Percentiles rank a stretch among this genome's conserved stretches.
Evolutionary conservation across 2,888 invertebrate species (phyloP).

Genomic region (Chesias legatella): DNA sequence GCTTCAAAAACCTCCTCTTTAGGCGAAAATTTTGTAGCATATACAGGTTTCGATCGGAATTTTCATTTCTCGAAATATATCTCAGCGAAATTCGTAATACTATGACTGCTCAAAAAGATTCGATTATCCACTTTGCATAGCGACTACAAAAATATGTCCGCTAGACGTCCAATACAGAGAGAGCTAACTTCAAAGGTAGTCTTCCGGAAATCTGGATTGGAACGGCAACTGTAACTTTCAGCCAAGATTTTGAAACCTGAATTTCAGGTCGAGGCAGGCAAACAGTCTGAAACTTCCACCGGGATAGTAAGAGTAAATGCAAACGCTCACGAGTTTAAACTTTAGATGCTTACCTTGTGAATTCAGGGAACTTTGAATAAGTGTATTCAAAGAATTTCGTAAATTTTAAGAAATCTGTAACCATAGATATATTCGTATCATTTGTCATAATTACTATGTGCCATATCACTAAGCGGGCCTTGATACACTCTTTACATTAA

Average conservation of each 20-base stretch:
- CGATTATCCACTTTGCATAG: too few relatives aligned
- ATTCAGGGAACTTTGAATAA: background rate
- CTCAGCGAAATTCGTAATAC: too few relatives aligned
- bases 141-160: constrained; percentile 3
- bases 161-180: constrained; percentile 5
- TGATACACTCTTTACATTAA: too few relatives aligned
- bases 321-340: background rate
- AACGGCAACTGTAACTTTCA: constrained; percentile 19
- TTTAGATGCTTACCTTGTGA: background rate
- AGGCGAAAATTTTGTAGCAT: too few relatives aligned
- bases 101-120: too few relatives aligned
- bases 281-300: constrained; percentile 5
- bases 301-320: background rate
- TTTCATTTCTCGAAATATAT: too few relatives aligned
- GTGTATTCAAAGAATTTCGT: background rate
- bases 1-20: too few relatives aligned
- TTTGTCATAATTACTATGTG: too few relatives aligned
- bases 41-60: too few relatives aligned
- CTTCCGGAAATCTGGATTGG: constrained; percentile 24
- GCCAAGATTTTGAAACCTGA: constrained; percentile 10
- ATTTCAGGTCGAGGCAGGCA: constrained; percentile 4
- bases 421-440: too few relatives aligned
- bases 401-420: too few relatives aligned
- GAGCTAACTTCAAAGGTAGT: constrained; percentile 9
- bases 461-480: too few relatives aligned